Conservation (phyloP, 1,140 invertebrate species). For the Glossosoma conforme region DNA sequence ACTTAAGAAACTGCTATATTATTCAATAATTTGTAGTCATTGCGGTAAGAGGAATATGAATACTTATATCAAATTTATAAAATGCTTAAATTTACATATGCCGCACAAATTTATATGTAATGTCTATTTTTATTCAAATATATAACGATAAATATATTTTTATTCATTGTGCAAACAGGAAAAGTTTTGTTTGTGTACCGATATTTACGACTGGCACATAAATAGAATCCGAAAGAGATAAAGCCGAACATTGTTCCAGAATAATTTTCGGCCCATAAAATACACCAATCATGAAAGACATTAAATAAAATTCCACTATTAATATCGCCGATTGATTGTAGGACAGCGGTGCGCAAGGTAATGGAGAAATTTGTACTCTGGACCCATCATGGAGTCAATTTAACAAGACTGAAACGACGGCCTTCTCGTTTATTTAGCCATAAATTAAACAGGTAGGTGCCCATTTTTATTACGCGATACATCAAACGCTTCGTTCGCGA, state of each 20-base stretch:
- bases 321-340: not conserved
- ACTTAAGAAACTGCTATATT: no score
- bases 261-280: constrained; percentile 1
- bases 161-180: no score
- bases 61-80: no score
- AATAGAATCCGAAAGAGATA: not conserved
- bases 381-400: not conserved
- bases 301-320: not conserved
- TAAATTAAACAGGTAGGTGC: not conserved
- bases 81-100: no score
- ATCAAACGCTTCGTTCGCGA: no score
- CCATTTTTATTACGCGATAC: no score
- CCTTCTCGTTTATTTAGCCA: not conserved
- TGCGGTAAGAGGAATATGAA: no score
- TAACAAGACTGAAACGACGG: constrained; percentile 3
- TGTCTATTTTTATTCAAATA: no score
- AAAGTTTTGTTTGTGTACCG: no score
- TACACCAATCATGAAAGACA: not conserved
- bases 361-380: constrained; percentile 1
- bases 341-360: not conserved
- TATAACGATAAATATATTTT: no score
- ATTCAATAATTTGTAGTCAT: no score
- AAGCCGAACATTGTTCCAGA: not conserved
- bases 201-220: not conserved
- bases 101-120: no score